phyloP scores from a whole-genome alignment of 2,113 vertebrate genomes.

The Petaurus breviceps region DNA sequence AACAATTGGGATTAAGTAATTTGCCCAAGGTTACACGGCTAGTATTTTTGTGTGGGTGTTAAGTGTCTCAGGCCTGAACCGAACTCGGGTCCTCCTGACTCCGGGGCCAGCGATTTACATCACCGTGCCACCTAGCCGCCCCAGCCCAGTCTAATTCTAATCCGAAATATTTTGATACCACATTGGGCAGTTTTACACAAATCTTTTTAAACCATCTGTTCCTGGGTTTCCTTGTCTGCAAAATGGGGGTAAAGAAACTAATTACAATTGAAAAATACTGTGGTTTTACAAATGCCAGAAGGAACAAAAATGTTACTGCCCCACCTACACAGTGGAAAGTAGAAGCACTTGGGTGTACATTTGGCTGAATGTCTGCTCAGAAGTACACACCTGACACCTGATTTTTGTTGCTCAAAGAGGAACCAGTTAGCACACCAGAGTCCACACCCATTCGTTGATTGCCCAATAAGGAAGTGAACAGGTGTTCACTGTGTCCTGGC shows the following conservation, averaged over 20 bases:
- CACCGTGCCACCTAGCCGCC: no score
- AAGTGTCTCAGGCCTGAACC: no score
- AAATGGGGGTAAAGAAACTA: not conserved
- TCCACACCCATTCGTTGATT: conserved; percentile 13
- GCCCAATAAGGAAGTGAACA: not conserved
- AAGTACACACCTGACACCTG: not conserved
- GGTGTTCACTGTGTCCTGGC: not conserved
- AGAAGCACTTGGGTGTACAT: not conserved
- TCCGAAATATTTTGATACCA: not conserved
- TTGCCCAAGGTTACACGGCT: no score
- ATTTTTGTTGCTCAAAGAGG: not conserved
- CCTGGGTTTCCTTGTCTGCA: not conserved
- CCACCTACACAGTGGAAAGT: not conserved
- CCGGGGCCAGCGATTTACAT: no score
- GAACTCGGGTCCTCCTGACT: no score
- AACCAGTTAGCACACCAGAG: not conserved
- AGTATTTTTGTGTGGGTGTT: no score
- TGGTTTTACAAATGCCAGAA: not conserved
- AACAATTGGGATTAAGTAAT: no score
- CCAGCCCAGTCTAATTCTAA: not conserved
- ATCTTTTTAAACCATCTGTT: not conserved
- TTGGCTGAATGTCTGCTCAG: not conserved
- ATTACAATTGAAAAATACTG: not conserved
- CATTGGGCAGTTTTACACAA: not conserved
- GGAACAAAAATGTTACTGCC: not conserved